Conservation (phyloP, 2,113 vertebrate species). For the Tympanuchus pallidicinctus region DNA sequence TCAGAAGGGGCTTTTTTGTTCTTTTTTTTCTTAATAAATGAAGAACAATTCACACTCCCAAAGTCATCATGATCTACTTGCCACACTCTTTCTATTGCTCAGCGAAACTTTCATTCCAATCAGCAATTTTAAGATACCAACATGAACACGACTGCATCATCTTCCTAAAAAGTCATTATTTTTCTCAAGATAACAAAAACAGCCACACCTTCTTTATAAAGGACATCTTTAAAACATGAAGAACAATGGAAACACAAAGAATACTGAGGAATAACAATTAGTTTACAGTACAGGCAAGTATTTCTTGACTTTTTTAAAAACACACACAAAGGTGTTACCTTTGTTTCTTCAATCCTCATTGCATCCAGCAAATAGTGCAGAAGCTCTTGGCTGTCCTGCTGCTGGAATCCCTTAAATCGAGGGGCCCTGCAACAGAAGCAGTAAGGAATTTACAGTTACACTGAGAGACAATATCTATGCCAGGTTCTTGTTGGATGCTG, state of each 20-base stretch:
- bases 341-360: slow-evolving; percentile 95
- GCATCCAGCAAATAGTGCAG: slow-evolving; percentile 95
- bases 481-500: neutral
- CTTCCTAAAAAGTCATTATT: neutral
- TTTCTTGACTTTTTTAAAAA: neutral
- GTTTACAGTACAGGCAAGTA: neutral
- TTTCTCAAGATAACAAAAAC: neutral
- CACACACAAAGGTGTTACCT: slow-evolving; percentile 78
- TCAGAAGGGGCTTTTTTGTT: neutral
- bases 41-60: neutral
- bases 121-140: neutral
- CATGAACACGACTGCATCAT: neutral
- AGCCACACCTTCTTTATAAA: neutral
- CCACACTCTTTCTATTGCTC: neutral
- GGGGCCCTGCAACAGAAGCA: slow-evolving; percentile 82
- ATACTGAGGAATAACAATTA: neutral
- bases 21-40: neutral
- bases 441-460: neutral
- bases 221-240: neutral
- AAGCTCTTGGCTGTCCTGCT: slow-evolving; percentile 98
- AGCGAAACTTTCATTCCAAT: neutral
- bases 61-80: neutral
- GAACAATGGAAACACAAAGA: neutral
- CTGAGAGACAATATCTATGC: neutral
- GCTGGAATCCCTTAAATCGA: slow-evolving; percentile 97